Evolutionary conservation across 2,888 invertebrate genomes (phyloP).

Genomic region (Liodrosophila aerea): DNA sequence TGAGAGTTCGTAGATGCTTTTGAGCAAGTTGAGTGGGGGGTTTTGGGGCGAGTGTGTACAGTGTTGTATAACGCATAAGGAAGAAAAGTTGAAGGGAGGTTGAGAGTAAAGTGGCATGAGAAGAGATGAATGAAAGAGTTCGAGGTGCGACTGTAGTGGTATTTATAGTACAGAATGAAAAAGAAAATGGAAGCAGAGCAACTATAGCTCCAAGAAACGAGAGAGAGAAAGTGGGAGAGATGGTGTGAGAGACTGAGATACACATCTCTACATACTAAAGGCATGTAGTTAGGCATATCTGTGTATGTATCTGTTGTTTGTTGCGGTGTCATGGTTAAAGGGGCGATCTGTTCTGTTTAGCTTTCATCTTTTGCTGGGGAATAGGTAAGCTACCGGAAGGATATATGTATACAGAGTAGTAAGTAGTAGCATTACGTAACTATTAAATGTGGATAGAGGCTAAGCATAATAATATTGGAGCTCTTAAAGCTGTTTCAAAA

Average conservation of each 20-base stretch:
- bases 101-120: background rate
- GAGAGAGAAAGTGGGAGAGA: conserved; percentile 18
- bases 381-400: background rate
- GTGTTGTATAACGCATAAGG: conserved; percentile 28
- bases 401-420: conserved; percentile 24
- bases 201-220: conserved; percentile 5
- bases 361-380: background rate
- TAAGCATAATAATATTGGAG: no score
- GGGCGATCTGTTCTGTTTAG: conserved; percentile 16
- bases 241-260: conserved; percentile 3
- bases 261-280: conserved; percentile 4
- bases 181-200: background rate
- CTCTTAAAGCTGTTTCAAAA: background rate
- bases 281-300: conserved; percentile 2
- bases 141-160: conserved; percentile 16
- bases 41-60: conserved; percentile 24
- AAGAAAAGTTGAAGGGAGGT: background rate
- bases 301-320: background rate
- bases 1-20: conserved; percentile 7
- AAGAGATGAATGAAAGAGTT: background rate
- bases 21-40: background rate
- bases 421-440: conserved; percentile 15
- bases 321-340: conserved; percentile 6
- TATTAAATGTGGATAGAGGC: conserved; percentile 19
- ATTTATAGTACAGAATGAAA: conserved; percentile 25